Base-by-base conservation (phyloP, 2,797 vertebrate genomes). In the Acanthopagrus latus region DNA sequence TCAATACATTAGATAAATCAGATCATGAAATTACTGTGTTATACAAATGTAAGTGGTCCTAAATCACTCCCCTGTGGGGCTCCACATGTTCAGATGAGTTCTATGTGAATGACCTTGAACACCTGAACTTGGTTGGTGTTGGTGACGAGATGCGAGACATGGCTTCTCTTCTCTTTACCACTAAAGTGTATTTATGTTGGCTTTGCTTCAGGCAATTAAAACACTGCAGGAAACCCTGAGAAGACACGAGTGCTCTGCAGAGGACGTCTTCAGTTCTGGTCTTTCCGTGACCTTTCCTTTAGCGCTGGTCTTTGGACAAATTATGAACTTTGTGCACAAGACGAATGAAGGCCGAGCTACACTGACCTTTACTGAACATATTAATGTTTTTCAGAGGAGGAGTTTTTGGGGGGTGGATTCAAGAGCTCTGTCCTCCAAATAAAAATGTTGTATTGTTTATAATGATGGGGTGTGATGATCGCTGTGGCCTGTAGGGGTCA, bases 281-380 rank as follows among this genome's bases (percentile, higher is more conserved):
- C 63, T 70, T 25, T 66, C 1, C 4, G 1, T 70, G 74, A 80
- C 80, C 78, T 89, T 81, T 82, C 9, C 51, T 54, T 51, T 56
- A 27, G 11, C 0, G 2, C 2, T 57, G 10, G 23, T 63, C 44
- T 66, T 16, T 13, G 13, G 50, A 82, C 63, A 77, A 72, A 83
- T 63, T 4, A 64, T 44, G 20, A 71, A 56, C 68, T 20, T 1
- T 41, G 5, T 44, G 48, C 38, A 68, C 21, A 25, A 80, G 67
- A 78, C 46, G 43, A 69, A 76, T 64, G 54, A 43, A 7, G 23
- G 29, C 59, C 0, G 7, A 20, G 72, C 68, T 38, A 44, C 59
- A 3, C 0, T 63, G 80, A 88, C 84, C 86, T 83, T 80, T 71
- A 8, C 55, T 20, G 0, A 64, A 71, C 29, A 58, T 16, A 38